Evolutionary conservation across 2,797 vertebrate genomes (phyloP), one percentile per base, ranked within the genome.

Genomic region (Mormyrus proboscirostris): DNA sequence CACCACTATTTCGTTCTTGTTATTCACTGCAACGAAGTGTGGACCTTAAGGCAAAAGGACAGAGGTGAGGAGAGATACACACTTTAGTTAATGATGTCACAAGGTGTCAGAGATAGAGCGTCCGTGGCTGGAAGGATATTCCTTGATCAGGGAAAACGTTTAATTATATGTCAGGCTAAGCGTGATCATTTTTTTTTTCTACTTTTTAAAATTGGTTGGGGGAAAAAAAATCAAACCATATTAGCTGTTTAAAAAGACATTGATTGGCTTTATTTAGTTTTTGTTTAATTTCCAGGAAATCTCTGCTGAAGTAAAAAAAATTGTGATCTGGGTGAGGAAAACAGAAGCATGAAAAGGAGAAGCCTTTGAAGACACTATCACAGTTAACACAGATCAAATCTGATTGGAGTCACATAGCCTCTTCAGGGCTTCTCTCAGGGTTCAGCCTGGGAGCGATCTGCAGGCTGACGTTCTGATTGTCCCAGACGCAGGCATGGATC

Each of bases 1-100:
- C 92, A 99, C 98, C 69, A 99, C 96, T 0, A 99, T 99, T 95
- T 99, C 98, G 50, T 99, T 99, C 95, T 98, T 99, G 95, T 98
- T 99, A 95, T 99, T 99, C 79, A 99, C 97, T 0, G 98, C 97
- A 76, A 99, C 98, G 91, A 99, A 99, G 93, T 99, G 98, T 0
- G 98, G 98, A 73, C 98, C 98, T 99, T 90, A 76, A 87, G 53
- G 51, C 25, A 49, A n/a, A 88, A 88, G 29, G 65, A 50, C 0
- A 86, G 41, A 29, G n/a, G 44, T 1, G 33, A 62, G 83, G 69
- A 91, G 29, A 86, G 88, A 84, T 84, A 90, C 33, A 79, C 49
- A 53, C 0, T 87, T 69, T 47, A 86, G 57, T 53, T 29, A 10
- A 19, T 82, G 57, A 62, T 87, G 49, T 89, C 88, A 88, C 51